phyloP scores from a whole-genome alignment of 2,113 vertebrate genomes.

The Erpornis zantholeuca region DNA sequence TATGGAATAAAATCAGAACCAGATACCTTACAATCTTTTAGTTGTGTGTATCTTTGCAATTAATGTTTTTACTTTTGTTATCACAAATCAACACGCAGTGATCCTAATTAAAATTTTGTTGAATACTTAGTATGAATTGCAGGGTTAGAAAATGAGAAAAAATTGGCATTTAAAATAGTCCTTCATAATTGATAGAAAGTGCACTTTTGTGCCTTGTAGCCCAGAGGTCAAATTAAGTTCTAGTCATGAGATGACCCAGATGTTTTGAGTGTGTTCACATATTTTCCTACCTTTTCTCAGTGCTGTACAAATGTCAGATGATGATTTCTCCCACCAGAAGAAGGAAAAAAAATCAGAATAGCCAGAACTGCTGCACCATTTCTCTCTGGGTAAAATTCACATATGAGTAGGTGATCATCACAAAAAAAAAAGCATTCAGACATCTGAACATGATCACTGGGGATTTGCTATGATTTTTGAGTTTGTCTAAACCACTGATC shows the following conservation, averaged over 20 bases:
- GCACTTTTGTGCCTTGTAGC: background rate
- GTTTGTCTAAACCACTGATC: background rate
- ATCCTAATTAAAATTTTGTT: background rate
- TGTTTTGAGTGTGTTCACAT: background rate
- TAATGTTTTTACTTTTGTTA: background rate
- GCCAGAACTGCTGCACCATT: background rate
- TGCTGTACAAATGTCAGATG: background rate
- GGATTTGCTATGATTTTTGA: background rate
- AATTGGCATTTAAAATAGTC: background rate
- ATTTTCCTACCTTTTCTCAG: background rate
- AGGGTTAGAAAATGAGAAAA: background rate
- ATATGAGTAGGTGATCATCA: rapidly evolving
- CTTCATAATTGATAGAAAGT: background rate
- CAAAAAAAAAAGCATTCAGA: background rate
- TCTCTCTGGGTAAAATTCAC: background rate
- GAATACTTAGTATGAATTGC: background rate
- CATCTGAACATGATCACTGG: background rate
- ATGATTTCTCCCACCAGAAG: background rate
- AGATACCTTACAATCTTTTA: background rate
- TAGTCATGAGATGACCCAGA: background rate
- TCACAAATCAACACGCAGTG: background rate
- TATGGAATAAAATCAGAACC: background rate
- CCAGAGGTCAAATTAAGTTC: background rate
- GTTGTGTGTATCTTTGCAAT: background rate
- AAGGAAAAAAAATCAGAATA: background rate